These are phyloP conservation scores for Pocillopora grandis DNA, from an alignment of 92 coral and sea anemone genomes.

Conservation along the genomic window DNA sequence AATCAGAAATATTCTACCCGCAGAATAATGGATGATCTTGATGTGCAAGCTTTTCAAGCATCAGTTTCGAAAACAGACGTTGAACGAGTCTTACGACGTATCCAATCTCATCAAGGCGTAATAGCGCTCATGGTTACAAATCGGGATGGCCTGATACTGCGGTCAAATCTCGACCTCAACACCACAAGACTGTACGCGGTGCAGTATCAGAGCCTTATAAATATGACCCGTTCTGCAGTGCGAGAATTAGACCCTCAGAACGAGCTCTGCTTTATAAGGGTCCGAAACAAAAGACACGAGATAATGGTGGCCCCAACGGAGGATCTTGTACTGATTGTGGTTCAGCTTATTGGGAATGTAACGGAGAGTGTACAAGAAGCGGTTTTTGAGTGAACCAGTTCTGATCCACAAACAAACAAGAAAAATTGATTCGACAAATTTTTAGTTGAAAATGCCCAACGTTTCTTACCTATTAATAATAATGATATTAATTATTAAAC, in stretches of 20 bases:
- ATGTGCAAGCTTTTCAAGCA: constrained; percentile 12
- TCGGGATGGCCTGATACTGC: constrained; percentile 62
- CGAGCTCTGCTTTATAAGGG: constrained; percentile 63
- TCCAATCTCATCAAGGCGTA: constrained; percentile 71
- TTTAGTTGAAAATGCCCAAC: no score
- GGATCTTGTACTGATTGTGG: constrained; percentile 51
- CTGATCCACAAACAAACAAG: neutral
- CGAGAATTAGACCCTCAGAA: constrained; percentile 77
- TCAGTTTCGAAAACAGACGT: constrained; percentile 50
- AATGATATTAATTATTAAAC: no score
- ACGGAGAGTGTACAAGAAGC: neutral
- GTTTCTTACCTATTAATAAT: no score
- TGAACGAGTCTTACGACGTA: constrained; percentile 54
- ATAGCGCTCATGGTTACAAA: constrained; percentile 57
- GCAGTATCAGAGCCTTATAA: constrained; percentile 53
- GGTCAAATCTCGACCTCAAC: constrained; percentile 57
- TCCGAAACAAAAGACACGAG: constrained; percentile 67
- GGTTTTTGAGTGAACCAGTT: neutral
- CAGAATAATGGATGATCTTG: constrained; percentile 22
- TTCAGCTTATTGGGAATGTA: constrained; percentile 21
- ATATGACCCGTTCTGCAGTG: constrained; percentile 63
- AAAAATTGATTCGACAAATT: no score
- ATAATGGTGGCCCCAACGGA: constrained; percentile 69
- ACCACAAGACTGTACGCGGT: constrained; percentile 61
- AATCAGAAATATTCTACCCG: neutral